A percentile compares a stretch with the other conserved stretches of the same genome.
phyloP scores from a whole-genome alignment of 2,113 vertebrate species.

The Leptosomus discolor region DNA sequence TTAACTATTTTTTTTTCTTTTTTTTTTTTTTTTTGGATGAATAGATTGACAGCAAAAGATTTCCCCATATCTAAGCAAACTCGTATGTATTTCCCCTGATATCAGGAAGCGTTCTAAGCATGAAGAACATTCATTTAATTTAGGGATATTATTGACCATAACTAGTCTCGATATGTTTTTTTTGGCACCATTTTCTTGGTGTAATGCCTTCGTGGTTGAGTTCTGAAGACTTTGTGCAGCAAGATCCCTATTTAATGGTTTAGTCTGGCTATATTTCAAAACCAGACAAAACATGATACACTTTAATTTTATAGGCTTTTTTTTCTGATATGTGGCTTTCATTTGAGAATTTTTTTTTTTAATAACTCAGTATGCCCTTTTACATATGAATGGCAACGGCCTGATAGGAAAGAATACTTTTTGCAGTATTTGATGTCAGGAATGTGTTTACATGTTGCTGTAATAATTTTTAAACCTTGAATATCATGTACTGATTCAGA shows the following conservation, averaged over 20 bases:
- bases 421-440: neutral
- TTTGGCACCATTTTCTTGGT: constrained; percentile 62
- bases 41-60: constrained; percentile 1
- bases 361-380: neutral
- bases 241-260: constrained; percentile 70
- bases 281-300: constrained; percentile 59
- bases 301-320: constrained; percentile 56
- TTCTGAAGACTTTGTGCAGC: constrained; percentile 72
- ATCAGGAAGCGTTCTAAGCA: constrained; percentile 58
- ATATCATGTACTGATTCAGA: neutral
- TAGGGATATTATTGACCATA: constrained; percentile 66
- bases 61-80: constrained; percentile 37
- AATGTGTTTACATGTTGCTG: neutral
- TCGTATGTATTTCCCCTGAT: constrained; percentile 52
- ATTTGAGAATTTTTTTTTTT: neutral
- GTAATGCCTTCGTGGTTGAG: constrained; percentile 53
- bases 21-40: neutral
- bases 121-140: constrained; percentile 64
- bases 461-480: neutral
- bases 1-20: neutral
- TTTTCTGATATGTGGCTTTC: constrained; percentile 33
- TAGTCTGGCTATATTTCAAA: constrained; percentile 61
- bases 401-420: neutral
- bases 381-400: neutral
- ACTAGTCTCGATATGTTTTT: constrained; percentile 71